Percentiles rank a stretch among this genome's conserved stretches.
These are phyloP conservation scores for Magallana nippona DNA, from an alignment of 2,888 invertebrate species.

Conservation along the genomic window DNA sequence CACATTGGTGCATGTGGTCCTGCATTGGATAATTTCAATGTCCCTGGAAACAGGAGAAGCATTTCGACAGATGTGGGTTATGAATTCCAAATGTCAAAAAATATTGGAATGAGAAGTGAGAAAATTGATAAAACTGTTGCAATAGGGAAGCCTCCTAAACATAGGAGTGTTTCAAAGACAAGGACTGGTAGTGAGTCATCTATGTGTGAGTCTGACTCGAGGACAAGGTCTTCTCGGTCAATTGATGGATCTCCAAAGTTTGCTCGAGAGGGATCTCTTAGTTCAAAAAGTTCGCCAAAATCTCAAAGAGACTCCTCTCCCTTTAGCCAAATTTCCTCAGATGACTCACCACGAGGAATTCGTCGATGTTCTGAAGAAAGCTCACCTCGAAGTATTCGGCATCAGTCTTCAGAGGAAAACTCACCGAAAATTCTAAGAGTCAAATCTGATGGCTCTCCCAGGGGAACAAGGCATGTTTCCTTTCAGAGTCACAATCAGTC, in stretches of 20 bases:
- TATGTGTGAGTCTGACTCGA: slow-evolving; percentile 64
- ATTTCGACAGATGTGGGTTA: slow-evolving; percentile 53
- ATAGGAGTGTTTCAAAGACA: slow-evolving; percentile 62
- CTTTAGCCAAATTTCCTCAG: slow-evolving; percentile 40
- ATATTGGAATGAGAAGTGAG: slow-evolving; percentile 11
- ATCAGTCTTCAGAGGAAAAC: slow-evolving; percentile 53
- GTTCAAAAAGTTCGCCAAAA: slow-evolving; percentile 57
- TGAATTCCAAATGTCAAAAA: slow-evolving; percentile 44
- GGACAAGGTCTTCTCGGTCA: slow-evolving; percentile 54
- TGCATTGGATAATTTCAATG: slow-evolving; percentile 42
- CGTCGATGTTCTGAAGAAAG: slow-evolving; percentile 56
- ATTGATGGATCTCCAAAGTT: slow-evolving; percentile 61
- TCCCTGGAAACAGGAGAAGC: slow-evolving; percentile 48
- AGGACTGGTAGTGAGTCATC: slow-evolving; percentile 73
- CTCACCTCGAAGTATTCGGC: slow-evolving; percentile 55
- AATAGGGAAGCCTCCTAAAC: slow-evolving; percentile 65
- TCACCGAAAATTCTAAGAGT: slow-evolving; percentile 53
- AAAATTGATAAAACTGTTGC: slow-evolving; percentile 42
- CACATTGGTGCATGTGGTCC: slow-evolving; percentile 13
- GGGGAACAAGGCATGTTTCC: slow-evolving; percentile 28
- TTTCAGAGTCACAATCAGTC: slow-evolving; percentile 37
- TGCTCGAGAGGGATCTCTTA: slow-evolving; percentile 47
- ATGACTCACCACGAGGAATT: slow-evolving; percentile 54
- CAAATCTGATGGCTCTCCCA: slow-evolving; percentile 41
- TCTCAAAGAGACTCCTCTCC: slow-evolving; percentile 53